phyloP scores from a whole-genome alignment of 2,113 vertebrate species.

The Lycocorax pyrrhopterus region DNA sequence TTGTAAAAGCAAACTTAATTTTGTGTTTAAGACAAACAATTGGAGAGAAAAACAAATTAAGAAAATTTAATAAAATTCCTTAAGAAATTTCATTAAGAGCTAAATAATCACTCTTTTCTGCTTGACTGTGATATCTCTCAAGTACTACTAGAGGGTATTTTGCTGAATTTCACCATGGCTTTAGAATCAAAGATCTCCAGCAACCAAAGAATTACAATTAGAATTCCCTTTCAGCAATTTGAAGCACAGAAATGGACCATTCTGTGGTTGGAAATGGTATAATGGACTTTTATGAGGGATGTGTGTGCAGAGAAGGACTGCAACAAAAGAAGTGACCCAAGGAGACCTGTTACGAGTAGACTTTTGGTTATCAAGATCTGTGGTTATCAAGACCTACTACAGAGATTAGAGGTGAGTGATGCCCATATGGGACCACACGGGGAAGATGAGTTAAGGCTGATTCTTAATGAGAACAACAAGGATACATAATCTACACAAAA shows the following conservation, averaged over 20 bases:
- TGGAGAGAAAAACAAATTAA: neutral
- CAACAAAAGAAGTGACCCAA: neutral
- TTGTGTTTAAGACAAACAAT: neutral
- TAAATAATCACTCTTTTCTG: neutral
- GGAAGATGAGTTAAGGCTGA: neutral
- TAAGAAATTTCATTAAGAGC: neutral
- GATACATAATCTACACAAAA: neutral
- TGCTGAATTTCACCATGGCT: neutral
- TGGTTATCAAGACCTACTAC: neutral
- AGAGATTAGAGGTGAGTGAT: neutral
- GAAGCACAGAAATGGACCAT: neutral
- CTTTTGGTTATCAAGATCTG: neutral
- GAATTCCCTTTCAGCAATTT: neutral
- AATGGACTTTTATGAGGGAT: neutral
- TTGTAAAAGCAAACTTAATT: neutral
- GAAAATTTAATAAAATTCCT: neutral
- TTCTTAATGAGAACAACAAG: neutral
- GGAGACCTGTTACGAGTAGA: neutral
- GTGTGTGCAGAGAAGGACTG: neutral
- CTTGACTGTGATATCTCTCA: neutral
- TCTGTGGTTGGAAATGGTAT: neutral
- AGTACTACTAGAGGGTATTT: neutral
- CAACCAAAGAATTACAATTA: neutral
- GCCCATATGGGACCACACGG: neutral
- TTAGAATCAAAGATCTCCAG: neutral